phyloP scores from a whole-genome alignment of 2,797 vertebrate genomes.

The Ptychadena robeensis region DNA sequence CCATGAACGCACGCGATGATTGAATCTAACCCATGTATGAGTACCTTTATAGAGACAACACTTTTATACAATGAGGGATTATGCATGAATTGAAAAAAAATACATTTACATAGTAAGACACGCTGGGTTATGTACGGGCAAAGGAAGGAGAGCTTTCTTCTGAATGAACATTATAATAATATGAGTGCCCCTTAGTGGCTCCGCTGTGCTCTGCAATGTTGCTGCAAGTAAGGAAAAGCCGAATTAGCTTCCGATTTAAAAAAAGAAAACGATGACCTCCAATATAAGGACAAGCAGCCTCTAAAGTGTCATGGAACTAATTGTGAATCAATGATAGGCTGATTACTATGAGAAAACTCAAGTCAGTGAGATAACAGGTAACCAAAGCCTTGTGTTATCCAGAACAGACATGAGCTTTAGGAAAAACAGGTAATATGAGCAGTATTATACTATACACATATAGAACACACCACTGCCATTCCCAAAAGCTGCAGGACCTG shows the following conservation, averaged over 20 bases:
- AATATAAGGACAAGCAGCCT: neutral
- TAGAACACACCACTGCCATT: neutral
- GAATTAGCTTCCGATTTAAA: slow-evolving; percentile 10
- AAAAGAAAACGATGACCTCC: neutral
- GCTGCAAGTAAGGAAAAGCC: neutral
- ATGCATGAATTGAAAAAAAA: neutral
- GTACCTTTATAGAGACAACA: neutral
- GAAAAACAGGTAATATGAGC: neutral
- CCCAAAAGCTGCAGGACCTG: neutral
- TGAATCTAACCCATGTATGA: too few species aligned
- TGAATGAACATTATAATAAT: slow-evolving; percentile 40
- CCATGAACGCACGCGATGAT: too few species aligned
- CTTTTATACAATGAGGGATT: neutral
- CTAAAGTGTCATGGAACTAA: neutral
- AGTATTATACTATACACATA: neutral
- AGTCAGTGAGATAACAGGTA: too few species aligned
- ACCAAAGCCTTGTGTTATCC: too few species aligned
- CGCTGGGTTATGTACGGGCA: neutral
- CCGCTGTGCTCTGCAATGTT: slow-evolving; percentile 26
- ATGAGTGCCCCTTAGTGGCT: slow-evolving; percentile 56
- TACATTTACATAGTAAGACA: neutral
- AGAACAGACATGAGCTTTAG: neutral
- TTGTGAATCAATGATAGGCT: neutral
- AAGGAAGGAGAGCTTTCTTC: neutral
- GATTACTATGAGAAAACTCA: neutral